Evolutionary conservation across 2,797 vertebrate species (phyloP).

Genomic region (Gambelia wislizenii): DNA sequence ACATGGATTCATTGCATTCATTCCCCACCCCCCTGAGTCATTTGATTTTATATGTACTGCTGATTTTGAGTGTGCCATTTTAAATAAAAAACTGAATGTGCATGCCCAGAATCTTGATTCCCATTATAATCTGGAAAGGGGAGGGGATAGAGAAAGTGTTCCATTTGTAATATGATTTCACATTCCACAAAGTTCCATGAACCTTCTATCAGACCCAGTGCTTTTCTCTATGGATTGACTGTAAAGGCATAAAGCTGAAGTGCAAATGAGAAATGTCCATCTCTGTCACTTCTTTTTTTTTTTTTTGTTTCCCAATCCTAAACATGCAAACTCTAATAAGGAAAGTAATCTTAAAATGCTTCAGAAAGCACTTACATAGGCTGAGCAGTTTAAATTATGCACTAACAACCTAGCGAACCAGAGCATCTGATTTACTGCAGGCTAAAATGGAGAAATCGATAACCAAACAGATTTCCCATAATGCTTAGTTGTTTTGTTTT

Average conservation of each 20-base stretch:
- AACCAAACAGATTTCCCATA: conserved; percentile 40
- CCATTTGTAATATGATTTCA: neutral
- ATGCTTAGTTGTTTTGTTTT: conserved; percentile 48
- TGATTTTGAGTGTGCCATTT: neutral
- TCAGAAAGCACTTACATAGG: conserved; percentile 21
- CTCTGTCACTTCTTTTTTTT: neutral
- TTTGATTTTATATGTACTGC: neutral
- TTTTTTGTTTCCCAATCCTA: neutral
- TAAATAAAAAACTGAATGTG: neutral
- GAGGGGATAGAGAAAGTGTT: neutral
- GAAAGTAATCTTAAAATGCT: neutral
- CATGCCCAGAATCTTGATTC: neutral
- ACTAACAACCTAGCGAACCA: neutral
- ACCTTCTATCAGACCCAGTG: neutral
- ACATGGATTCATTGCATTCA: neutral
- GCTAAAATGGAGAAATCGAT: conserved; percentile 55
- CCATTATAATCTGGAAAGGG: neutral
- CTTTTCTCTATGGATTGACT: neutral
- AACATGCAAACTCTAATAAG: neutral
- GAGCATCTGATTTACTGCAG: conserved; percentile 46
- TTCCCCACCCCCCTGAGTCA: neutral
- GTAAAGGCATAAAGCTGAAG: neutral
- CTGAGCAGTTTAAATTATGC: conserved; percentile 45
- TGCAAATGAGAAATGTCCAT: neutral
- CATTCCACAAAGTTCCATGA: neutral